Evolutionary conservation across 1,140 invertebrate species (phyloP).

Genomic region (Eriosoma lanigerum): DNA sequence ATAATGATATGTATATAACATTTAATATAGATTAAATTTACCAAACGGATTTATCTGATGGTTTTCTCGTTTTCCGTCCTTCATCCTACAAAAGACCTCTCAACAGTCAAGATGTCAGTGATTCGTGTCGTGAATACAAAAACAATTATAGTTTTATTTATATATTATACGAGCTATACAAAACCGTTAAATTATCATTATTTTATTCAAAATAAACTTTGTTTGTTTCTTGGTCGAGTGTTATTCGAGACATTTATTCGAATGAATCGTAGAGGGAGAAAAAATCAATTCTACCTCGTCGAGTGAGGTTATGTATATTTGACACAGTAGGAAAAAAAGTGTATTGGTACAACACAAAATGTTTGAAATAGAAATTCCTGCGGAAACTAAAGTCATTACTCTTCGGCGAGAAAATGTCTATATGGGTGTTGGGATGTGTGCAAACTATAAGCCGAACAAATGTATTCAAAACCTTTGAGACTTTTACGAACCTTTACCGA

Average conservation of each 20-base stretch:
- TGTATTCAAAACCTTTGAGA: constrained; percentile 29
- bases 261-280: background rate
- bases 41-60: no score
- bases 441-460: background rate
- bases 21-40: no score
- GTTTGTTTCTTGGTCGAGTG: background rate
- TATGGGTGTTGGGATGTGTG: background rate
- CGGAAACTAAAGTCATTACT: constrained; percentile 26
- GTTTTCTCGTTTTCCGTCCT: no score
- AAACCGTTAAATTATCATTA: background rate
- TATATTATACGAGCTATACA: background rate
- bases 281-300: background rate
- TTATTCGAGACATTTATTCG: background rate
- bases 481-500: background rate
- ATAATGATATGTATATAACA: no score
- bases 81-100: no score
- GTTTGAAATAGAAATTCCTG: constrained; percentile 20
- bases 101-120: no score
- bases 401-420: constrained; percentile 16
- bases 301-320: constrained; percentile 3
- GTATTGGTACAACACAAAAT: background rate
- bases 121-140: background rate
- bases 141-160: background rate
- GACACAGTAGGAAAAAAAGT: background rate
- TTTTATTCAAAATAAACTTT: background rate